A percentile compares a stretch with the other conserved stretches of the same genome.
Conservation (phyloP, 2,113 vertebrate genomes). For the Phylloscopus whistleri region DNA sequence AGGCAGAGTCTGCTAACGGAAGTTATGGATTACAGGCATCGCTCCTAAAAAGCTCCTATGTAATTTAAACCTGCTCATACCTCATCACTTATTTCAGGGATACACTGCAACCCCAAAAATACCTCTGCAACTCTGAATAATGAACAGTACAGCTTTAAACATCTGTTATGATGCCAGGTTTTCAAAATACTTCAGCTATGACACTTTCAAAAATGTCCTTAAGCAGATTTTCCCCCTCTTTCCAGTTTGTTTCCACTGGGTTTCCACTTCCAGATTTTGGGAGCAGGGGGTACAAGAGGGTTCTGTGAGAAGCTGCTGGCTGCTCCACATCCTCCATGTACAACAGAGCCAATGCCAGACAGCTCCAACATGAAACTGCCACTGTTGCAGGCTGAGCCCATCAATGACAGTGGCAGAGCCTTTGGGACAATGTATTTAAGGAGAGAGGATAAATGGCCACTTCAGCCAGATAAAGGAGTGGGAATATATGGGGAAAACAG, state of each 20-base stretch:
- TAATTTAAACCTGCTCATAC: background rate
- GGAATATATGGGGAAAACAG: background rate
- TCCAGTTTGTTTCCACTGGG: background rate
- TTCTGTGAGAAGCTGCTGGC: background rate
- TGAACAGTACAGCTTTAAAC: background rate
- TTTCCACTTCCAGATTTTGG: background rate
- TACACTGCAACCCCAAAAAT: background rate
- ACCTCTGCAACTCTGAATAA: background rate
- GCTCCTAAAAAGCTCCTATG: background rate
- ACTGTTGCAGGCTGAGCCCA: background rate
- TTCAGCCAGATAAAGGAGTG: background rate
- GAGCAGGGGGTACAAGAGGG: no score
- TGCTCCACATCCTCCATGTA: background rate
- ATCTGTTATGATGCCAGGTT: background rate
- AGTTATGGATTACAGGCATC: background rate
- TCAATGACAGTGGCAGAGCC: background rate
- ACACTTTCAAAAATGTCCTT: background rate
- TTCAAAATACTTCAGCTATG: background rate
- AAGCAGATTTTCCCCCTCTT: background rate
- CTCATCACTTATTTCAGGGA: background rate
- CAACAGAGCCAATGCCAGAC: background rate
- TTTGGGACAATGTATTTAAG: background rate
- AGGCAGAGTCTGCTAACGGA: background rate
- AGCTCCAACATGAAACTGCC: background rate
- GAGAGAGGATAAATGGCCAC: background rate